phyloP scores from a whole-genome alignment of 2,888 invertebrate species.

The Nomada flava region DNA sequence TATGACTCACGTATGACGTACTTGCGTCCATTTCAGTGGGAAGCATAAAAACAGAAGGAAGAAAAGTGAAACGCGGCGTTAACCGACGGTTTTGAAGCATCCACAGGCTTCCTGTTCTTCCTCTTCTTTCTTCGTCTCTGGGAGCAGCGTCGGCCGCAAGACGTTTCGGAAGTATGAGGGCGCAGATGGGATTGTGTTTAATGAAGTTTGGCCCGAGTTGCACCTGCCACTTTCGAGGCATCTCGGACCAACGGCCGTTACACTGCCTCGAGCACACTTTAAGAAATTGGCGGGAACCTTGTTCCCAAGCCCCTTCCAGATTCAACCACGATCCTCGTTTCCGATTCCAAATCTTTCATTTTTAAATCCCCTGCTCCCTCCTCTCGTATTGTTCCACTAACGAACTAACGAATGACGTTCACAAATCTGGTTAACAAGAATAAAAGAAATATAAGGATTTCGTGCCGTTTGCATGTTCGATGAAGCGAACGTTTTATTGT shows the following conservation, averaged over 20 bases:
- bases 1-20: not conserved
- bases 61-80: slow-evolving; percentile 30
- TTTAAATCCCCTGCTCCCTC: not conserved
- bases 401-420: not conserved
- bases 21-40: not conserved
- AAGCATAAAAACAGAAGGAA: not conserved
- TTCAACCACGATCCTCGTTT: slow-evolving; percentile 9
- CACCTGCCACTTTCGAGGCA: slow-evolving; percentile 82
- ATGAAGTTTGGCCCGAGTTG: slow-evolving; percentile 81
- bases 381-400: not conserved
- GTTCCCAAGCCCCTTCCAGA: slow-evolving; percentile 57
- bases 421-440: not conserved
- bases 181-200: slow-evolving; percentile 83
- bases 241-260: slow-evolving; percentile 74
- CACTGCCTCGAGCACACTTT: slow-evolving; percentile 66
- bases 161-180: slow-evolving; percentile 79
- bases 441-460: too few relatives aligned
- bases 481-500: too few relatives aligned
- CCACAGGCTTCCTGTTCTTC: slow-evolving; percentile 54
- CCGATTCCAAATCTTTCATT: slow-evolving; percentile 2
- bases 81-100: slow-evolving; percentile 59
- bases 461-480: too few relatives aligned
- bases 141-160: slow-evolving; percentile 61
- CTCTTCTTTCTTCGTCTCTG: slow-evolving; percentile 43
- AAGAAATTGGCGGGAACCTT: slow-evolving; percentile 72